These are phyloP conservation scores for Campoletis raptor DNA, from an alignment of 2,888 invertebrate genomes.

Conservation along the genomic window DNA sequence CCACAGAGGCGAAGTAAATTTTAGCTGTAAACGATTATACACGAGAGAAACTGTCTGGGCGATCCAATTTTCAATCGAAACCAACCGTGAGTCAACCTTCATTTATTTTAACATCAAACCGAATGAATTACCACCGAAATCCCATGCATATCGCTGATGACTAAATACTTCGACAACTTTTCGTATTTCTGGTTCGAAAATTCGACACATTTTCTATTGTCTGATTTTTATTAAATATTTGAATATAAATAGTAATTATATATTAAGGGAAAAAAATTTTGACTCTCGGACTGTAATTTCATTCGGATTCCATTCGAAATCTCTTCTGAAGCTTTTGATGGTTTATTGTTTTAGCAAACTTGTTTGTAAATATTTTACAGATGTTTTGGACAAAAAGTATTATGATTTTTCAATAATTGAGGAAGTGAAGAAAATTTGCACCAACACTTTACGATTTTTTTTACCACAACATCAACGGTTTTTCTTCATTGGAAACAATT, in stretches of 20 bases:
- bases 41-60: not conserved
- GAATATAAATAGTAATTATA: not conserved
- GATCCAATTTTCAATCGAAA: not conserved
- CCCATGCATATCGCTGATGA: slow-evolving; percentile 14
- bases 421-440: too few relatives aligned
- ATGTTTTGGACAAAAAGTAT: not conserved
- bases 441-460: too few relatives aligned
- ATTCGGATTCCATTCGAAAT: slow-evolving; percentile 39
- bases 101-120: slow-evolving; percentile 34
- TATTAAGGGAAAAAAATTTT: not conserved
- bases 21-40: not conserved
- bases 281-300: slow-evolving; percentile 24
- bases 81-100: not conserved
- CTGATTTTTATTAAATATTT: not conserved
- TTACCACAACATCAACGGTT: too few relatives aligned
- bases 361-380: not conserved
- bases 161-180: slow-evolving; percentile 6
- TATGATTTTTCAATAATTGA: not conserved
- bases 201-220: slow-evolving; percentile 12
- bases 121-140: slow-evolving; percentile 20
- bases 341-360: not conserved
- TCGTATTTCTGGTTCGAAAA: slow-evolving; percentile 55
- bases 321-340: not conserved
- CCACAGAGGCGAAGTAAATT: not conserved
- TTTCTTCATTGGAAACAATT: not conserved